Base-by-base conservation (phyloP, 2,797 vertebrate genomes). In the Schizothorax lantsangensis region DNA sequence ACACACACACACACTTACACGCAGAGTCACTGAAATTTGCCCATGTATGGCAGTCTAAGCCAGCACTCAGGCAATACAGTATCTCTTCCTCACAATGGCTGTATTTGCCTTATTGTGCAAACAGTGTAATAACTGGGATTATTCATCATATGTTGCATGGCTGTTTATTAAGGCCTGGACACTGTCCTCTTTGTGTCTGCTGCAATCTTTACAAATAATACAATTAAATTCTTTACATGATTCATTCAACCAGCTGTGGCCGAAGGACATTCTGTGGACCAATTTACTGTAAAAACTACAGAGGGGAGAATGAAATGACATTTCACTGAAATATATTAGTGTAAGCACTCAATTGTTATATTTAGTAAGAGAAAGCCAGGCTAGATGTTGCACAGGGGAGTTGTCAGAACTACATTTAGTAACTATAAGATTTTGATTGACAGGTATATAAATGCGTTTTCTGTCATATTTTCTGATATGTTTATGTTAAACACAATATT, bases 31-130 rank as follows among this genome's bases (percentile, higher is more conserved):
- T 91, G 91, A 94, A 93, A 94, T 95, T 95, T 96, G 96, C 94
- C 96, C 96, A 96, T 96, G 95, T 96, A 96, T 95, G 96, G 95
- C 95, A 96, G 94, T 94, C 15, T 86, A 89, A 93, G 90, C 91
- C 90, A 92, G 93, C 90, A 89, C 89, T 82, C 89, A 87, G 88
- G 89, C 86, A 81, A 81, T 85, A n/a, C n/a, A n/a, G n/a, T n/a
- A 90, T 84, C 78, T 82, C 88, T 90, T 91, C 89, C 89, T 90
- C 69, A 81, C 72, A 88, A 84, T 4, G 47, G 72, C 79, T 86
- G 82, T 89, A 52, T 64, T 86, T 89, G 52, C 79, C 69, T 86
- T 86, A 83, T 79, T 89, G 80, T 90, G 89, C 84, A 91, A 88
- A 88, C 81, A 86, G 30, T 79, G 72, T 52, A 68, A 83, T n/a